Evolutionary conservation across 2,113 vertebrate species (phyloP).

Genomic region (Pyrgilauda ruficollis): DNA sequence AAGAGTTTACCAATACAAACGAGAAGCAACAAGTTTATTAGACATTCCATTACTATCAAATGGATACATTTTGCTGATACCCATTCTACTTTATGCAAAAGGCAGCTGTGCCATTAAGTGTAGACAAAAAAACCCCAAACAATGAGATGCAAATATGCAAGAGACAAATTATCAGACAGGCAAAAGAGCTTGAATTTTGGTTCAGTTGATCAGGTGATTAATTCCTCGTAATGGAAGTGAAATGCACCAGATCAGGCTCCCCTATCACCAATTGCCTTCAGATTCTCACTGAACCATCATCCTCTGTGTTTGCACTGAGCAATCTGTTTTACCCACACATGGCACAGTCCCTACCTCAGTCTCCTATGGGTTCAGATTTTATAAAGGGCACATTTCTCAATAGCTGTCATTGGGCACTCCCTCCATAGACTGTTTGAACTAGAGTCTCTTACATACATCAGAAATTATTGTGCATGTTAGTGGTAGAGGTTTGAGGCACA

Average conservation of each 20-base stretch:
- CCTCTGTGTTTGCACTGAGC: neutral
- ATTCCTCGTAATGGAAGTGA: neutral
- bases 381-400: neutral
- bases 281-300: neutral
- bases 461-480: neutral
- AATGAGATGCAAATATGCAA: constrained; percentile 37
- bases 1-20: neutral
- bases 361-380: neutral
- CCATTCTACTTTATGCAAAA: constrained; percentile 11
- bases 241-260: neutral
- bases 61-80: neutral
- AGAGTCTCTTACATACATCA: fast-evolving
- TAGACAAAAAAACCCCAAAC: neutral
- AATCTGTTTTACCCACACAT: neutral
- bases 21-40: neutral
- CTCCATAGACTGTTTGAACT: neutral
- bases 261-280: neutral
- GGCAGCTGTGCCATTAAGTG: neutral
- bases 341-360: neutral
- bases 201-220: constrained; percentile 17
- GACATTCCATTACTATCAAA: neutral
- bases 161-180: constrained; percentile 1
- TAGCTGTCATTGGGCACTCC: neutral
- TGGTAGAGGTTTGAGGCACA: neutral
- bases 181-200: constrained; percentile 25